Base-by-base conservation (phyloP, 2,888 invertebrate genomes). In the Nomada flava region DNA sequence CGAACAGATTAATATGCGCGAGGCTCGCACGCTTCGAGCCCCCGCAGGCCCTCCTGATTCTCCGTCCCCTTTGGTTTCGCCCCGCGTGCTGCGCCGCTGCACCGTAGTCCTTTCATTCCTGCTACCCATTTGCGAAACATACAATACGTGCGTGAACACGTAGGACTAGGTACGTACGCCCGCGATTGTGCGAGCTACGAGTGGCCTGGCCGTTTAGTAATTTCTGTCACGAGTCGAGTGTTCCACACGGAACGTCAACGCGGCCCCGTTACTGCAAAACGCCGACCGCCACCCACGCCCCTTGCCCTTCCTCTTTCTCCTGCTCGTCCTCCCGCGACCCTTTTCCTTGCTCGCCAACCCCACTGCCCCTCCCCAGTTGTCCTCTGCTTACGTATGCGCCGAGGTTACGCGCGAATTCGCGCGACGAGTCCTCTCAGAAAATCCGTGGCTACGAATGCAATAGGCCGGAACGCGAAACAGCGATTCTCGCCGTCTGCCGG, bases 211-310 rank as follows among this genome's bases (percentile, higher is more conserved):
- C 93, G 91, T 92, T 93, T 93, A 92, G 92, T 90, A 90, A 93
- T 93, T 93, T 93, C 93, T 93, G 93, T 93, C 93, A 93, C 93
- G 93, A 93, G 92, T 91, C 92, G 89, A 87, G 87, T 88, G 89
- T 87, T 89, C 86, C 90, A 88, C 83, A 76, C 85, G 78, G 79
- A 89, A 86, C 86, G 90, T 87, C 86, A 86, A 89, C 88, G 87
- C 82, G 78, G 68, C 86, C 86, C 83, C 86, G 90, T 88, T 88
- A 86, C 91, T 83, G 83, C 86, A 82, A 86, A 88, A 78, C 87
- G 84, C 73, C 62, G 50, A 13, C 69, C 26, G 26, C 23, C 36
- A 36, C 62, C 44, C 75, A 23, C 64, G 36, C 50, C 60, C n/a
- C 15, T 5, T 20, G 4, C 53, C 7, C n/a, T 4, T 13, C 47